Conservation (phyloP, 2,888 invertebrate species). For the Acanthosepion esculentum region DNA sequence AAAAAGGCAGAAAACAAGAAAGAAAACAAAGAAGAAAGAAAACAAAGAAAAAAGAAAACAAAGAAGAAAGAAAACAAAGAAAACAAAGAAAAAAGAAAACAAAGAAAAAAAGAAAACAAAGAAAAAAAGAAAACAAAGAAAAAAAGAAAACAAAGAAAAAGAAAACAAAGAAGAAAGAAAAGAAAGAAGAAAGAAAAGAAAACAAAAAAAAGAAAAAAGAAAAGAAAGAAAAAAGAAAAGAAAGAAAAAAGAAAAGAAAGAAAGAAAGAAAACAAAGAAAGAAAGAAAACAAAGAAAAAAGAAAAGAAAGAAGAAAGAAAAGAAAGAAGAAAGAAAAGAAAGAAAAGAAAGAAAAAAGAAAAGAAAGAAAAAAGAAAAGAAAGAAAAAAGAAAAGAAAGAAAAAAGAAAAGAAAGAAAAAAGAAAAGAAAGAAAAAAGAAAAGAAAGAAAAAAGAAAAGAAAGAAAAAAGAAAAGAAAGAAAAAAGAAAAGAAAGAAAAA, state of each 20-base stretch:
- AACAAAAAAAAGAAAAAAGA: no score
- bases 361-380: not conserved
- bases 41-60: not conserved
- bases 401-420: not conserved
- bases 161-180: no score
- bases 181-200: no score
- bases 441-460: not conserved
- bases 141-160: not conserved
- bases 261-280: not conserved
- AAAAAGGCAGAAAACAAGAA: not conserved
- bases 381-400: not conserved
- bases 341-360: not conserved
- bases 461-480: not conserved
- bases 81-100: not conserved
- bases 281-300: not conserved
- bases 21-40: not conserved
- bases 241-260: not conserved
- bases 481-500: not conserved
- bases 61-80: not conserved
- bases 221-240: no score
- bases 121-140: not conserved
- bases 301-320: not conserved
- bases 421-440: not conserved
- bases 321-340: not conserved
- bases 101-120: not conserved